Evolutionary conservation across 2,113 vertebrate genomes (phyloP).

Genomic region (Axis porcinus): DNA sequence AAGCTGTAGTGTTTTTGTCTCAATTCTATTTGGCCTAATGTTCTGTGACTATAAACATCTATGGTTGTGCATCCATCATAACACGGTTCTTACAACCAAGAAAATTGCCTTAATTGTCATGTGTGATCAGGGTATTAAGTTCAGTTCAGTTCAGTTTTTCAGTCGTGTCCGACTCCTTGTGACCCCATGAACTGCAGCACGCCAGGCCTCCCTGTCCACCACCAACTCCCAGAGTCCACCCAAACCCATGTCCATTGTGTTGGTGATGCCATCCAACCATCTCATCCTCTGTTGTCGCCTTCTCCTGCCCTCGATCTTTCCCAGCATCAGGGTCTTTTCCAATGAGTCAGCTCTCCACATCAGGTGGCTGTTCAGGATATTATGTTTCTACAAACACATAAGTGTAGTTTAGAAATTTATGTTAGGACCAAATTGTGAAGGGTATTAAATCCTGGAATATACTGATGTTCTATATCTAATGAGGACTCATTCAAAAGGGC

Average conservation of each 20-base stretch:
- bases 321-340: background rate
- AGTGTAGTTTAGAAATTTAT: background rate
- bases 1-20: background rate
- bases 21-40: background rate
- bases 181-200: background rate
- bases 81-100: background rate
- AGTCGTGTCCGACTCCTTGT: fast-evolving
- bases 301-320: background rate
- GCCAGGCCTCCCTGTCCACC: background rate
- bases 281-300: background rate
- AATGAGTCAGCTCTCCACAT: background rate
- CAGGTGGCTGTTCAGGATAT: background rate
- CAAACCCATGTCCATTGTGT: background rate
- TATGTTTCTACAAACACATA: background rate
- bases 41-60: background rate
- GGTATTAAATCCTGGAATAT: background rate
- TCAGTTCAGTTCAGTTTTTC: background rate
- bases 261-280: background rate
- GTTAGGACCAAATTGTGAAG: background rate
- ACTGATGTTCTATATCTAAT: background rate
- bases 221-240: background rate
- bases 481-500: background rate
- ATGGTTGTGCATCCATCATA: background rate
- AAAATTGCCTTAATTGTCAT: background rate
- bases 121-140: background rate